Base-by-base conservation (phyloP, 2,797 vertebrate species). In the Falco naumanni region DNA sequence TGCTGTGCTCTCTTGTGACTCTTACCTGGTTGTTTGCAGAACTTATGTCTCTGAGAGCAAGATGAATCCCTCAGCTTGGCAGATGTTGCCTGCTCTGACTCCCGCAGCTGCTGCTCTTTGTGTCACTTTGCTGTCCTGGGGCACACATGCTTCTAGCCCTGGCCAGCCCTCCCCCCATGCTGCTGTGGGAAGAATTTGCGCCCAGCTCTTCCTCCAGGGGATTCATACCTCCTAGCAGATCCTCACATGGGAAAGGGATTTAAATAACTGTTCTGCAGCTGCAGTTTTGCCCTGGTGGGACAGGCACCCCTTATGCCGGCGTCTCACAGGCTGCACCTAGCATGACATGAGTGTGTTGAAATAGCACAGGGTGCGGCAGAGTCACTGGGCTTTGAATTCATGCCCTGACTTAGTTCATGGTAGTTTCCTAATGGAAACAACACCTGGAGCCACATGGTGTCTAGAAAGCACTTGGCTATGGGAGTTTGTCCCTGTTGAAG, bases 121-220 rank as follows among this genome's bases (percentile, higher is more conserved):
- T 3, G 3, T 8, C 0, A 0, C 41, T 45, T 15, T 25, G 24
- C 7, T 47, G 3, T 13, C 33, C 3, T 6, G 41, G 33, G 13
- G 4, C 48, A 0, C 3, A 8, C 7, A 45, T 28, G 24, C 15
- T 68, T 53, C n/a, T 12, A 37, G 28, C 22, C 56, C 31, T 14
- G 13, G 41, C 5, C 19, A 41, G 3, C 33, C 66, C 29, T 59
- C 64, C 24, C 26, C 10, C 10, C 47, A 21, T 3, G 1, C 47
- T 41, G 18, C 1, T 16, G 19, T 29, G 31, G 24, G 31, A 24
- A 60, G 28, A 64, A 8, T 5, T 50, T 22, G 10, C 19, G 31
- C n/a, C 45, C 16, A 26, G 45, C 33, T 56, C 66, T 48, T 56
- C 66, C 45, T 48, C 15, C 29, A 20, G 20, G 24, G 45, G 4